These are phyloP conservation scores for Xestobium rufovillosum DNA, from an alignment of 2,888 invertebrate genomes.

Conservation along the genomic window DNA sequence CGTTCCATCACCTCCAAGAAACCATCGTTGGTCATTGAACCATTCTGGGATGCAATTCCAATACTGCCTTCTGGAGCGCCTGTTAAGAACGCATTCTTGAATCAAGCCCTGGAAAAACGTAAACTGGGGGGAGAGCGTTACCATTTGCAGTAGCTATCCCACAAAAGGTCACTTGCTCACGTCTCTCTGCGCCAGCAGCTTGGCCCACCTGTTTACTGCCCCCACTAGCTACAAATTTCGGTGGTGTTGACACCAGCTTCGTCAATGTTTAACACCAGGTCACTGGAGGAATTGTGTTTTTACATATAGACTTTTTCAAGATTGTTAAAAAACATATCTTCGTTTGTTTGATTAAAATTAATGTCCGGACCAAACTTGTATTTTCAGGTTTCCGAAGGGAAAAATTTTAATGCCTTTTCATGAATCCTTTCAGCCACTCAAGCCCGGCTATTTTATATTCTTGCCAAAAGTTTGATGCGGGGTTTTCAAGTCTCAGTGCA, in stretches of 20 bases:
- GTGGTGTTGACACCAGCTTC: conserved; percentile 6
- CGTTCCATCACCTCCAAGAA: conserved; percentile 7
- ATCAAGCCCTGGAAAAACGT: conserved; percentile 7
- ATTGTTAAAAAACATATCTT: conserved; percentile 9
- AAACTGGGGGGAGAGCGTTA: conserved; percentile 7
- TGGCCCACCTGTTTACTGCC: conserved; percentile 7
- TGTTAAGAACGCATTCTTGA: conserved; percentile 5
- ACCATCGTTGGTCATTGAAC: conserved; percentile 5
- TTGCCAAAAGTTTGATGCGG: no score
- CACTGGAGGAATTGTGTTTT: conserved; percentile 1
- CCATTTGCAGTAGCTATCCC: conserved; percentile 6
- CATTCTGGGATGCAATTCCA: conserved; percentile 3
- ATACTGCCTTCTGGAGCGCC: conserved; percentile 8
- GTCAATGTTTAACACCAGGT: conserved; percentile 6
- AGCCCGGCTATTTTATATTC: no score
- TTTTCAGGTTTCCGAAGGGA: no score
- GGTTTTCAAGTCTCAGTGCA: no score
- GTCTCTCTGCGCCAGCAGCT: conserved; percentile 6
- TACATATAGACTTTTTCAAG: background rate
- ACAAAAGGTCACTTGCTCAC: conserved; percentile 6
- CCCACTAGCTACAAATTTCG: conserved; percentile 4
- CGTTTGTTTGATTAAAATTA: no score
- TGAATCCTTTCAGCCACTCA: no score
- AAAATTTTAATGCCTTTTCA: no score
- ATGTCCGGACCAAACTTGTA: no score